Evolutionary conservation across 23 tunicate species (phyloP).

Genomic region (Trididemnum clinides): DNA sequence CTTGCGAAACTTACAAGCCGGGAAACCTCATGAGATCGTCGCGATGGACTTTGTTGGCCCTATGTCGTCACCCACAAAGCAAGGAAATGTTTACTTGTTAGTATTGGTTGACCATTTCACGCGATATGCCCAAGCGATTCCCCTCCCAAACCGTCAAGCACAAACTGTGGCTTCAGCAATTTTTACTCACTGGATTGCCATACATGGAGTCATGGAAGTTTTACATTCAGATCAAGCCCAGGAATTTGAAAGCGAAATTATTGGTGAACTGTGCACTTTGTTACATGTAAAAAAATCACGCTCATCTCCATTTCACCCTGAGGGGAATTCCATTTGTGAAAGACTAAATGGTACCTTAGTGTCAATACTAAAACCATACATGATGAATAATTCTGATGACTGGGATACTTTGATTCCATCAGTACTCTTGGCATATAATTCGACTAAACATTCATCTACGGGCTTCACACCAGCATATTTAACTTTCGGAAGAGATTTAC

Average conservation of each 20-base stretch:
- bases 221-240: constrained; percentile 16
- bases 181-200: background rate
- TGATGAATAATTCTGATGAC: background rate
- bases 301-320: constrained; percentile 4
- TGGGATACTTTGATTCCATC: background rate
- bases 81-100: background rate
- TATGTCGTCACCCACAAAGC: background rate
- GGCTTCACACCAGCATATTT: constrained; percentile 5
- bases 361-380: background rate
- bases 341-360: background rate
- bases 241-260: background rate
- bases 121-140: background rate
- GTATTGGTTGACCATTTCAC: background rate
- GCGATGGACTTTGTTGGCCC: constrained; percentile 5
- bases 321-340: background rate
- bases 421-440: background rate
- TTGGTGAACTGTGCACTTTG: background rate
- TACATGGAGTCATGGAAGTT: background rate
- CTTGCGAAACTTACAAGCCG: background rate
- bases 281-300: background rate
- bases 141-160: background rate
- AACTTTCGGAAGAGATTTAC: background rate
- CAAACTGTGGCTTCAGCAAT: background rate
- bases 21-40: background rate
- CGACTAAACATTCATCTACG: background rate